Conservation (phyloP, 2,888 invertebrate species). For the Therioaphis trifolii region DNA sequence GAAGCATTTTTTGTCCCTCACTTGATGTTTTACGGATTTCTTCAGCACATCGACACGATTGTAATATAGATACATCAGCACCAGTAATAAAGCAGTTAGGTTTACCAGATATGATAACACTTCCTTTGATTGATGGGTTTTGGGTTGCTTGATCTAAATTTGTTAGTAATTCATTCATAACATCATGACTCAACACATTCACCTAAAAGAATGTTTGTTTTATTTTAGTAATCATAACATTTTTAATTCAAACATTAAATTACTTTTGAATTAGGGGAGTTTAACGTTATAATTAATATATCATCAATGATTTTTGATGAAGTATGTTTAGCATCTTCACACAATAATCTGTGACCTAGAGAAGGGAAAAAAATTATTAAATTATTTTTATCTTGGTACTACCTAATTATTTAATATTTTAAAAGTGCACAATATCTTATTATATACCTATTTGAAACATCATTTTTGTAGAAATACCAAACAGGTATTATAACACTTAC, state of each 20-base stretch:
- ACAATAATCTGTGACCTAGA: slow-evolving; percentile 44
- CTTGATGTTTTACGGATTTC: slow-evolving; percentile 81
- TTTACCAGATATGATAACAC: slow-evolving; percentile 95
- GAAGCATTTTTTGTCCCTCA: slow-evolving; percentile 85
- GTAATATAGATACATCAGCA: slow-evolving; percentile 93
- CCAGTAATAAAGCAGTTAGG: slow-evolving; percentile 98
- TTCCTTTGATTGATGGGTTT: slow-evolving; percentile 83
- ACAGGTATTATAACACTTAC: not conserved
- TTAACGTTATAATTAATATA: slow-evolving; percentile 87
- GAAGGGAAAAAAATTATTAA: not conserved
- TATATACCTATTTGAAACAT: too few species aligned
- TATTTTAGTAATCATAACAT: not conserved
- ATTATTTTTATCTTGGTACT: too few species aligned
- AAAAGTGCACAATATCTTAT: too few species aligned
- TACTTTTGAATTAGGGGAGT: slow-evolving; percentile 89
- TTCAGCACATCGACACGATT: slow-evolving; percentile 80
- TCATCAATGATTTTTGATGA: slow-evolving; percentile 84
- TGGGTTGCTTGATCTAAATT: slow-evolving; percentile 81
- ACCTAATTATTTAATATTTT: too few species aligned
- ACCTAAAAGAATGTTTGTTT: slow-evolving; percentile 74
- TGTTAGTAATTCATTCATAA: slow-evolving; percentile 82
- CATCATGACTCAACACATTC: slow-evolving; percentile 86
- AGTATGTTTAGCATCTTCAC: slow-evolving; percentile 71
- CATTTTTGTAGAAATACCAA: too few species aligned
- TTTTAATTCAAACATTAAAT: not conserved